phyloP scores from a whole-genome alignment of 2,888 invertebrate species.

The Pseudococcus longispinus region DNA sequence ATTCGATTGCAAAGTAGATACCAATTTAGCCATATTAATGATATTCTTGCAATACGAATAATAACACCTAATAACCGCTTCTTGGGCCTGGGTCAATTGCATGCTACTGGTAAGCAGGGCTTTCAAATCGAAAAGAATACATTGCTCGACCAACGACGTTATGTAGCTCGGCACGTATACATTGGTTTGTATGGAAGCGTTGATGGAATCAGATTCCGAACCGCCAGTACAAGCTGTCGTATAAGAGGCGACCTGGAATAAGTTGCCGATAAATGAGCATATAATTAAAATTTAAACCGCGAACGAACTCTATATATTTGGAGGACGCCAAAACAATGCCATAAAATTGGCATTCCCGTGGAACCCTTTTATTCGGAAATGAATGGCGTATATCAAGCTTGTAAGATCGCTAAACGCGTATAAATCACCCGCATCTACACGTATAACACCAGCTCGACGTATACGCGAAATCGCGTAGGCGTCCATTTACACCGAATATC shows the following conservation, averaged over 20 bases:
- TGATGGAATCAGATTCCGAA: background rate
- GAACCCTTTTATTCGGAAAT: conserved; percentile 9
- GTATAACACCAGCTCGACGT: background rate
- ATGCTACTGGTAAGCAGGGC: background rate
- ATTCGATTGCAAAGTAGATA: background rate
- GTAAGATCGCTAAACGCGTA: background rate
- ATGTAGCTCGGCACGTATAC: background rate
- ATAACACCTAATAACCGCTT: background rate
- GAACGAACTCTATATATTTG: background rate
- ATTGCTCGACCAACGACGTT: background rate
- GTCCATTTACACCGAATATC: background rate
- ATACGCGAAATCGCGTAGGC: background rate
- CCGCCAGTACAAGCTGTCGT: background rate
- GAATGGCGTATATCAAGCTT: conserved; percentile 25
- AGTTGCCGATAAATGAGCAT: conserved; percentile 4
- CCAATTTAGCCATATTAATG: background rate
- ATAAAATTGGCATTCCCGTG: background rate
- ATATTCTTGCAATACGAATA: conserved; percentile 4
- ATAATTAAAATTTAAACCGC: conserved; percentile 24
- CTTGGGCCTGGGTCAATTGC: background rate
- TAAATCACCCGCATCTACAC: background rate
- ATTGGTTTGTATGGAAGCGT: background rate
- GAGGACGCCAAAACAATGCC: background rate
- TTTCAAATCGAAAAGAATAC: background rate
- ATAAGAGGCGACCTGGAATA: background rate